Conservation (phyloP, 1,140 invertebrate species). For the Zaprionus vittiger region DNA sequence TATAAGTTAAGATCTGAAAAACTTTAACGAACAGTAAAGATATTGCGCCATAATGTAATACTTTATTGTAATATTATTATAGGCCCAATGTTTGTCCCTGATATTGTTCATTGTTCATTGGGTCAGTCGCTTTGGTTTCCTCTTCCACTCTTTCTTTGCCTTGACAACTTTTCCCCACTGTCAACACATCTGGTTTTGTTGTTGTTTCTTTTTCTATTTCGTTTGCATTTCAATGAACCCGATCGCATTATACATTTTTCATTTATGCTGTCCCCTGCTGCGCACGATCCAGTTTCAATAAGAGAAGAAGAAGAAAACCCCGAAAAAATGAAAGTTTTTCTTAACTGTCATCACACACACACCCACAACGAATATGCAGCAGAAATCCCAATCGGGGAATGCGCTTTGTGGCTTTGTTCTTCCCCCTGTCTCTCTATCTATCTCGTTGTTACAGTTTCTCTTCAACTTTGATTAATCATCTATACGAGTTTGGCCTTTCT, state of each 20-base stretch:
- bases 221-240: constrained; percentile 57
- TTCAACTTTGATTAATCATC: not conserved
- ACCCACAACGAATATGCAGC: constrained; percentile 19
- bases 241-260: constrained; percentile 36
- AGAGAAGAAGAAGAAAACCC: not conserved
- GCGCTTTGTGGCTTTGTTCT: constrained; percentile 30
- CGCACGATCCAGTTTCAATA: constrained; percentile 52
- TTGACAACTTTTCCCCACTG: constrained; percentile 27
- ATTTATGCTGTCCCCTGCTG: constrained; percentile 44
- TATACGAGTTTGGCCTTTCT: not conserved
- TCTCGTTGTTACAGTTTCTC: constrained; percentile 1
- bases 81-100: too few species aligned
- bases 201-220: constrained; percentile 10
- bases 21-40: too few species aligned
- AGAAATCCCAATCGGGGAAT: constrained; percentile 1
- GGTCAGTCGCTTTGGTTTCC: not conserved
- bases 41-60: too few species aligned
- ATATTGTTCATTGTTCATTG: not conserved
- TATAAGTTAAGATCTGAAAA: not conserved
- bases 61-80: too few species aligned
- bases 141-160: not conserved
- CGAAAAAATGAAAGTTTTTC: constrained; percentile 39
- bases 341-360: constrained; percentile 14
- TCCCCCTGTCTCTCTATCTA: constrained; percentile 3
- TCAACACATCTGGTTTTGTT: not conserved